These are phyloP conservation scores for Spongilla lacustris DNA, from an alignment of 37 sponge, comb jelly and placozoan genomes.

Conservation along the genomic window DNA sequence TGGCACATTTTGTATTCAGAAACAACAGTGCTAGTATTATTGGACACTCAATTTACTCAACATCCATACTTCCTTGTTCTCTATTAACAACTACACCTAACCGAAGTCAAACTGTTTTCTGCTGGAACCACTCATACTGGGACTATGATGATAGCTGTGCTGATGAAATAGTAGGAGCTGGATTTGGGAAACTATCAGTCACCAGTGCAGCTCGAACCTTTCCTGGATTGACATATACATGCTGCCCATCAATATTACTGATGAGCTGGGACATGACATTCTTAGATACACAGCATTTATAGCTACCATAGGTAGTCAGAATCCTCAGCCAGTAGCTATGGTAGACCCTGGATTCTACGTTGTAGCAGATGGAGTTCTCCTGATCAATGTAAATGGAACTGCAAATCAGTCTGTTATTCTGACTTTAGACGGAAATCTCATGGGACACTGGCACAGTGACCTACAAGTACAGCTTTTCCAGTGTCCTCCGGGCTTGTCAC, in stretches of 20 bases:
- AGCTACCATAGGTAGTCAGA: neutral
- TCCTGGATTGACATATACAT: neutral
- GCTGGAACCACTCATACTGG: neutral
- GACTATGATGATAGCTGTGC: neutral
- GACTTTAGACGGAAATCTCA: neutral
- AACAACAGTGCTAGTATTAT: constrained; percentile 11
- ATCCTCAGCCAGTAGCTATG: neutral
- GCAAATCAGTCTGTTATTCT: neutral
- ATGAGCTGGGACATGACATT: neutral
- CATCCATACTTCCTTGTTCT: constrained; percentile 52
- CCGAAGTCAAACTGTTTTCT: neutral
- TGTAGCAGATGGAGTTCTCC: neutral
- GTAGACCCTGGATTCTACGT: neutral
- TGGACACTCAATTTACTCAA: constrained; percentile 49
- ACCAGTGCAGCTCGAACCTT: neutral
- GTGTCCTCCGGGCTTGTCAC: constrained; percentile 21
- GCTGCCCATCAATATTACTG: neutral
- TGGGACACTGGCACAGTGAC: neutral
- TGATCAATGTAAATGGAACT: neutral
- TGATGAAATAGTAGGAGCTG: neutral
- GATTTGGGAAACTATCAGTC: neutral
- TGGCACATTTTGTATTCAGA: constrained; percentile 28
- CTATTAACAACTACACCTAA: no score
- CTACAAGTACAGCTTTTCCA: constrained; percentile 1
- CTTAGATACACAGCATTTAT: neutral